These are phyloP conservation scores for Mobula hypostoma DNA, from an alignment of 2,113 vertebrate species.

Conservation along the genomic window DNA sequence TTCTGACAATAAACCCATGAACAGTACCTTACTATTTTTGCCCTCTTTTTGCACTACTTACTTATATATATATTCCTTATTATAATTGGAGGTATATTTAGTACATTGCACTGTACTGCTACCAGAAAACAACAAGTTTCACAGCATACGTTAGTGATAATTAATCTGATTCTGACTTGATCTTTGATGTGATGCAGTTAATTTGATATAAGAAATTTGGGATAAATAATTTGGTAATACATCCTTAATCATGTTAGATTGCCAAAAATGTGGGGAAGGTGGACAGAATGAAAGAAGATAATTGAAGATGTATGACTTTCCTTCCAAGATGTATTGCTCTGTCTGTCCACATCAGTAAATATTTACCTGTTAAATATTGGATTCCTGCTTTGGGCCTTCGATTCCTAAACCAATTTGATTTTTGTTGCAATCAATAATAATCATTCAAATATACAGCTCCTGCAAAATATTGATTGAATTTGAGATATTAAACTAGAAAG, in stretches of 20 bases:
- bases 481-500: constrained; percentile 14
- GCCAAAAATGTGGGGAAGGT: not conserved
- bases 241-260: not conserved
- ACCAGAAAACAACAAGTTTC: too few relatives aligned
- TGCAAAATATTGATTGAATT: not conserved
- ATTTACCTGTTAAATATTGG: constrained; percentile 18
- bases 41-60: too few relatives aligned
- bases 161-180: too few relatives aligned
- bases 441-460: not conserved
- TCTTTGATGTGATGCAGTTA: too few relatives aligned
- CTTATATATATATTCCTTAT: too few relatives aligned
- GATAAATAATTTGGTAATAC: too few relatives aligned
- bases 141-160: too few relatives aligned
- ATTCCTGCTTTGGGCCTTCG: not conserved
- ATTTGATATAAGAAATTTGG: too few relatives aligned
- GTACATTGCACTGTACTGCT: too few relatives aligned
- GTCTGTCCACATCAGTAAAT: not conserved
- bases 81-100: too few relatives aligned
- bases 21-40: too few relatives aligned
- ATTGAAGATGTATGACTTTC: not conserved
- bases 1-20: too few relatives aligned
- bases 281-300: not conserved
- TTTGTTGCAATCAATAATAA: constrained; percentile 12
- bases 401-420: constrained; percentile 10
- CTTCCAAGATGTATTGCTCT: not conserved